Evolutionary conservation across 2,797 vertebrate species (phyloP), one percentile per base, ranked within the genome.

Genomic region (Apogon talboti): DNA sequence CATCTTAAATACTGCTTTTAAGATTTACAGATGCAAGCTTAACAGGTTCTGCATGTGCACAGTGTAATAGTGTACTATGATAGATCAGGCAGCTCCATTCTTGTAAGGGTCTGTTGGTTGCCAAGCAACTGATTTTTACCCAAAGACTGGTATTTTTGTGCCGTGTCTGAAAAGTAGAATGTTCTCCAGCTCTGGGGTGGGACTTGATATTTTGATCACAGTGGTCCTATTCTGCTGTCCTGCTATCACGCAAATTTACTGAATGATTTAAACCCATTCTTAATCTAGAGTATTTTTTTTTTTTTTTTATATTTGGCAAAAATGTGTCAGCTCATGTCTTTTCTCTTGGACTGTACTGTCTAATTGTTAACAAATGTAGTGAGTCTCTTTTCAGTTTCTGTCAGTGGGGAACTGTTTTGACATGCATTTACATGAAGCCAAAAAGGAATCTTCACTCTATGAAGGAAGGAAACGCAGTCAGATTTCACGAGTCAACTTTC

Each of bases 71-170:
- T 77, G 21, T 48, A 10, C 18, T 62, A 15, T 15, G 37, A 58
- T 45, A 33, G 37, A 49, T 61, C 41, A 11, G 21, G 75, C 53
- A 57, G 66, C 53, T 24, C 40, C 8, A 68, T 21, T 66, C 59
- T 56, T 43, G 15, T 46, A 21, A 54, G 68, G 63, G 56, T 79
- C 67, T 72, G 52, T 51, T 58, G 68, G 86, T 91, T 91, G 85
- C 86, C 74, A 79, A 72, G 89, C 81, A 87, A 89, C 84, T 1
- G 0, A 14, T 66, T 65, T 84, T 72, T 16, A 69, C 73, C 30
- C 14, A 18, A 76, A 77, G 64, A 74, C 62, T 16, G 54, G 46
- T 56, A 66, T 79, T 75, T 67, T 38, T 60, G 24, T 59, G 40
- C 33, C 2, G 3, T 78, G 42, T 61, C 21, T 76, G 33, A 67